Percentiles rank a stretch among this genome's conserved stretches.
Conservation (phyloP, 1,140 invertebrate species). For the Orussus abietinus region DNA sequence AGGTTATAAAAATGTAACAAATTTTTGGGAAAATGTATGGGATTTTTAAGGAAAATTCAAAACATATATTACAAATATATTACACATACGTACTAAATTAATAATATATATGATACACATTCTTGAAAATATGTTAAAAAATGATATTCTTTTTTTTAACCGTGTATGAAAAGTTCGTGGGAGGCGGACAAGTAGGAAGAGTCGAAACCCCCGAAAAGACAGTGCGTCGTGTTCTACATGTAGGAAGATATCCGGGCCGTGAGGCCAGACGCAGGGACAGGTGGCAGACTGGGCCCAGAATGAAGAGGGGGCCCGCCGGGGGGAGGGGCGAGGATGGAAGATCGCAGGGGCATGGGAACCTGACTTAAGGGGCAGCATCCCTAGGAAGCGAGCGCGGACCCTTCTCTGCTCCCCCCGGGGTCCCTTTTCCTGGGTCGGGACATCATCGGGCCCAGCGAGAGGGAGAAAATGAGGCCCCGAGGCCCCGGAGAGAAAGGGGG, state of each 20-base stretch:
- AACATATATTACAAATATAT: too few species aligned
- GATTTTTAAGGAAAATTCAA: too few species aligned
- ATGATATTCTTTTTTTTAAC: too few species aligned
- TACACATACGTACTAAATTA: too few species aligned
- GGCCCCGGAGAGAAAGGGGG: constrained; percentile 8
- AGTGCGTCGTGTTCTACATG: constrained; percentile 46
- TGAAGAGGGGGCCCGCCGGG: constrained; percentile 7
- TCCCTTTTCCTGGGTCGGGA: constrained; percentile 7
- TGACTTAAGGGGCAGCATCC: constrained; percentile 53
- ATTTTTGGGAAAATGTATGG: too few species aligned
- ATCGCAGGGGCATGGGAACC: constrained; percentile 48
- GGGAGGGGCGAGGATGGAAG: constrained; percentile 14
- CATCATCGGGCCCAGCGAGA: constrained; percentile 2
- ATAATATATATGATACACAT: too few species aligned
- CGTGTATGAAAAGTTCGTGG: constrained; percentile 2
- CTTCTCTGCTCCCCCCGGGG: constrained; percentile 1
- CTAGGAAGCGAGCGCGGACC: constrained; percentile 38
- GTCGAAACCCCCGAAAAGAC: too few species aligned
- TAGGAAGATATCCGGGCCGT: constrained; percentile 37
- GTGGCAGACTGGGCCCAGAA: constrained; percentile 40
- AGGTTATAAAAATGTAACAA: too few species aligned
- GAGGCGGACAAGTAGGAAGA: constrained; percentile 6
- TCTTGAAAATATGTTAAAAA: too few species aligned
- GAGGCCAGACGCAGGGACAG: constrained; percentile 48
- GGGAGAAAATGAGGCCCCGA: constrained; percentile 39